phyloP scores from a whole-genome alignment of 2,797 vertebrate genomes.

The Poeciliopsis turneri region DNA sequence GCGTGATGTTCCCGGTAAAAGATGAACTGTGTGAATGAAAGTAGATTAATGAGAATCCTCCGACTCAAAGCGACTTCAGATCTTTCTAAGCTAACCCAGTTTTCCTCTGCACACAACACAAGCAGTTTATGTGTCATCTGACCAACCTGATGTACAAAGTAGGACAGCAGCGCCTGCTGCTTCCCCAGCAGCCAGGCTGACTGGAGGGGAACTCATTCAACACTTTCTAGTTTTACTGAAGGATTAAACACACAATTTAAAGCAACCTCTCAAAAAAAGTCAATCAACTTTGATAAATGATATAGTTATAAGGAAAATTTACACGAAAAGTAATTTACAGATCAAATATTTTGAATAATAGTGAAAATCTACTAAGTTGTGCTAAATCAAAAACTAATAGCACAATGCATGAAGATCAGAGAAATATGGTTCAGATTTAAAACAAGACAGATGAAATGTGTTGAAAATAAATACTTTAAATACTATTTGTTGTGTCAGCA shows the following conservation, averaged over 20 bases:
- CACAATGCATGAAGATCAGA: not conserved
- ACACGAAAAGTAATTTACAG: not conserved
- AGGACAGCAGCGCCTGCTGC: not conserved
- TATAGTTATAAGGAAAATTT: not conserved
- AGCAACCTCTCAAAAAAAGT: not conserved
- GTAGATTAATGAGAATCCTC: not conserved
- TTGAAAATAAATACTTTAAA: too few relatives aligned
- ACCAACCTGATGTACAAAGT: slow-evolving; percentile 8
- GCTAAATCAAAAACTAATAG: not conserved
- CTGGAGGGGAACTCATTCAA: not conserved
- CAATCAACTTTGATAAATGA: not conserved
- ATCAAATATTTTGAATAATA: not conserved
- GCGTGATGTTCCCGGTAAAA: not conserved
- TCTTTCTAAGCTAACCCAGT: not conserved
- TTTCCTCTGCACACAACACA: not conserved
- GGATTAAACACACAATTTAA: not conserved
- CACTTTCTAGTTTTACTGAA: not conserved
- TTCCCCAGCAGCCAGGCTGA: not conserved
- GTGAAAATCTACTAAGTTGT: not conserved
- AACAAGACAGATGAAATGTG: not conserved
- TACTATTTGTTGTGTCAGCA: too few relatives aligned
- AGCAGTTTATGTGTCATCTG: slow-evolving; percentile 5
- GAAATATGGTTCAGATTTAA: not conserved
- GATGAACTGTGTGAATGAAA: too few relatives aligned
- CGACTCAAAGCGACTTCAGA: not conserved